Evolutionary conservation across 2,113 vertebrate genomes (phyloP), one percentile per base, ranked within the genome.

Genomic region (Speoplatyrhinus poulsoni): DNA sequence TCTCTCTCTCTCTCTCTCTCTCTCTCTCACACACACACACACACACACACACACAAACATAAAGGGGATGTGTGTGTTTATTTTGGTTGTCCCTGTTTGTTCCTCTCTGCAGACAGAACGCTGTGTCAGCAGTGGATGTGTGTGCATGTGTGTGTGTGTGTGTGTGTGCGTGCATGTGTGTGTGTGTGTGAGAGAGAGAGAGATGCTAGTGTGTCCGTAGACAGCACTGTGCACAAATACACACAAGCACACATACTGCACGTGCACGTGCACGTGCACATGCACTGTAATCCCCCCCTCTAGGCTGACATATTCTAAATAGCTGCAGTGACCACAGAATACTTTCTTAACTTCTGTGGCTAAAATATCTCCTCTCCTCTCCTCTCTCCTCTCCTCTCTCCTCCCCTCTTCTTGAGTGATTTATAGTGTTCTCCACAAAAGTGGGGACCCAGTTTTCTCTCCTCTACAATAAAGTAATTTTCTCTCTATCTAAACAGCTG

Each of bases 141-240:
- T 87, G 86, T 86, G 90, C 87, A 82, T 57, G 55, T 57, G 55
- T 32, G 19, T 57, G 17, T 57, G 17, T 57, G 55, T 57, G 55
- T 57, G 1, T 66, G 84, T 87, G 86, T 86, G 90, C 88, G 83
- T 57, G 55, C 26, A 17, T 57, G 55, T 26, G 17, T 57, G 17
- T 57, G 55, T 26, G 17, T 57, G 55, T 57, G 17, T 26, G 54
- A 3, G 16, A 17, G 16, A 19, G 55, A 8, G 55, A 9, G 9
- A 26, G 16, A 57, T 57, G 55, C 1, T 16, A 57, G 55, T 41
- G 36, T 5, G 7, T 41, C 7, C 36, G 7, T 8, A 41, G 36
- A 6, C 5, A 69, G 72, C 59, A 67, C 67, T 46, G 41, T 59
- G 70, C 47, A 19, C 46, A 50, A 53, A 65, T 33, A 54, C 33